Evolutionary conservation across 64 coral and sea anemone species (phyloP), one percentile per base, ranked within the genome.

Genomic region (Porites australiensis): DNA sequence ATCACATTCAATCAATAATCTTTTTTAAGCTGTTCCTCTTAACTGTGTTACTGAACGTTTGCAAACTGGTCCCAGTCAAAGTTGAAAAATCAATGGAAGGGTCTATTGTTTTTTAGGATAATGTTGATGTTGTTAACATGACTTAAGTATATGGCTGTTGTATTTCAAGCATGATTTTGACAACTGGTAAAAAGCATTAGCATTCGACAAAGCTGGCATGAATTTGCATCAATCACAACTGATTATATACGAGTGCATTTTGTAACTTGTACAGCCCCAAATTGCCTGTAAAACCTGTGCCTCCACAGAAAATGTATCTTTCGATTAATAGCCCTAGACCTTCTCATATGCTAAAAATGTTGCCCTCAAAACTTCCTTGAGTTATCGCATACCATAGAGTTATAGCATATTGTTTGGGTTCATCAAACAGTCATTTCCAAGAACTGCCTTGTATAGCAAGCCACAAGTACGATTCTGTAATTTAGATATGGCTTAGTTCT

Each of bases 61-160:
- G 64, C 64, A 66, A 66, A 66, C 64, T 66, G 64, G 64, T 66
- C 64, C 64, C 64, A 66, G 20, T 66, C 64, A 66, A 66, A 66
- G 64, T 66, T 66, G 64, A 66, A 13, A 66, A 66, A 66, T 66
- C 64, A 66, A 66, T 66, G 64, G 64, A 66, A 66, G 64, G 64
- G 64, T 66, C 64, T 66, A 66, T 66, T 66, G 64, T 66, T 66
- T 66, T n/a, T 66, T 66, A 66, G 64, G 64, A 66, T 66, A 66
- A 66, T 14, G 64, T 66, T 66, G 64, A 66, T 18, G 64, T 66
- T 66, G 64, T 66, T 66, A 0, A 66, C 20, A 66, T 13, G 15
- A 66, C 64, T 66, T 66, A 66, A n/a, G 15, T 66, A 67, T 67
- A 67, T 13, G 21, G 14, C 64, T 67, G 15, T 67, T 67, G 21